Evolutionary conservation across 37 sponge, comb jelly and placozoan genomes (phyloP).

Genomic region (Spongilla lacustris): DNA sequence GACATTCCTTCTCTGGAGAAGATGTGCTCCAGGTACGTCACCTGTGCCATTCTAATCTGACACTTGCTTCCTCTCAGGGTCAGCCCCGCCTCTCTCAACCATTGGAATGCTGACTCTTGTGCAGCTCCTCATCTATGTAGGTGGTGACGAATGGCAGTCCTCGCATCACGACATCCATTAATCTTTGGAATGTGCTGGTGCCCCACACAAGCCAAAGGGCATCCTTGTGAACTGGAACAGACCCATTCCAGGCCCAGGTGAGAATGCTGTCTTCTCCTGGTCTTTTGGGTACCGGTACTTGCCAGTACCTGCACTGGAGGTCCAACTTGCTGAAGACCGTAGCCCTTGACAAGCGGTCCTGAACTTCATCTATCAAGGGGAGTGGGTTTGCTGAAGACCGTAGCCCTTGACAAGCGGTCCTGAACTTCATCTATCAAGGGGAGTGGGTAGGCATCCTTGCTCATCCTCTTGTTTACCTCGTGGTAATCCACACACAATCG

Average conservation of each 20-base stretch:
- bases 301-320: slow-evolving; percentile 69
- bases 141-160: slow-evolving; percentile 53
- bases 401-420: no score
- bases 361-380: slow-evolving; percentile 69
- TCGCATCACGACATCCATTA: slow-evolving; percentile 56
- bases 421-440: slow-evolving; percentile 72
- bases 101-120: slow-evolving; percentile 46
- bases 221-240: slow-evolving; percentile 56
- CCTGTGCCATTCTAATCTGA: slow-evolving; percentile 40
- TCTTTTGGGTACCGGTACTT: slow-evolving; percentile 59
- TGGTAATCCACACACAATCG: slow-evolving; percentile 67
- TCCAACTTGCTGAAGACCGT: slow-evolving; percentile 58
- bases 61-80: slow-evolving; percentile 62
- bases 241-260: slow-evolving; percentile 69
- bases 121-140: slow-evolving; percentile 47
- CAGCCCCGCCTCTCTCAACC: slow-evolving; percentile 51
- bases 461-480: slow-evolving; percentile 60
- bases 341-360: slow-evolving; percentile 52
- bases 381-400: no score
- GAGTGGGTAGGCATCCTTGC: slow-evolving; percentile 65
- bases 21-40: slow-evolving; percentile 55
- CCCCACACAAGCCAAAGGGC: slow-evolving; percentile 64
- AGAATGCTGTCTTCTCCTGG: slow-evolving; percentile 62
- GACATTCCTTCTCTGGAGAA: slow-evolving; percentile 55
- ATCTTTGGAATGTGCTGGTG: slow-evolving; percentile 44